Evolutionary conservation across 1,140 invertebrate species (phyloP).

Genomic region (Hetaerina americana): DNA sequence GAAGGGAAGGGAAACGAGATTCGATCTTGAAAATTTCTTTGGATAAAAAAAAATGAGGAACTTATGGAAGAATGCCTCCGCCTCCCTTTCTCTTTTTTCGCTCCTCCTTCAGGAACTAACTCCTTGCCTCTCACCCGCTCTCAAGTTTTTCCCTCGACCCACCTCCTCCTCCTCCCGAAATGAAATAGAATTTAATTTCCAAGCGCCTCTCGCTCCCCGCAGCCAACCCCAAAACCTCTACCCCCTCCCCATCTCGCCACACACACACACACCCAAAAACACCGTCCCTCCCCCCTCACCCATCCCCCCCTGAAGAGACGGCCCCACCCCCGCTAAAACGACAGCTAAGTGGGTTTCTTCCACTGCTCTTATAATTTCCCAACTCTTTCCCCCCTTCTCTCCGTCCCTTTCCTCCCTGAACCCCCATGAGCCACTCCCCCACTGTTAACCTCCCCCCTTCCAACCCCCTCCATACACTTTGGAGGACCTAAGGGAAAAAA

Average conservation of each 20-base stretch:
- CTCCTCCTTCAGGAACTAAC: too few relatives aligned
- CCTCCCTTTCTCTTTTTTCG: neutral
- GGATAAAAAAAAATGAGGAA: neutral
- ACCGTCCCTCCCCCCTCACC: too few relatives aligned
- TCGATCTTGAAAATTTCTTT: too few relatives aligned
- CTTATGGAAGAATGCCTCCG: neutral
- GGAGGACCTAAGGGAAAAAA: too few relatives aligned
- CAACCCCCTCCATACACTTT: too few relatives aligned
- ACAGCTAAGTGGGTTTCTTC: neutral
- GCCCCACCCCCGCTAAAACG: neutral
- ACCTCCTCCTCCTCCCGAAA: too few relatives aligned
- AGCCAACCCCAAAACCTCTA: neutral
- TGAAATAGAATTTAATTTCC: conserved; percentile 1
- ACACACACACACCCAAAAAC: too few relatives aligned
- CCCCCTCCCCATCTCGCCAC: too few relatives aligned
- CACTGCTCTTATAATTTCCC: neutral
- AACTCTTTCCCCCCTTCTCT: neutral
- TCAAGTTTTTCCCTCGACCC: neutral
- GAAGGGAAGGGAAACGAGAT: too few relatives aligned
- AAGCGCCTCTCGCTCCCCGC: too few relatives aligned
- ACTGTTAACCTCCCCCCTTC: too few relatives aligned
- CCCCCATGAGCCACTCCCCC: too few relatives aligned
- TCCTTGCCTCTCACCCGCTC: neutral
- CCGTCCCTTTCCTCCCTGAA: neutral
- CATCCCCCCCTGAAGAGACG: neutral